Evolutionary conservation across 2,797 vertebrate genomes (phyloP), one percentile per base, ranked within the genome.

Genomic region (Sylvia borin): DNA sequence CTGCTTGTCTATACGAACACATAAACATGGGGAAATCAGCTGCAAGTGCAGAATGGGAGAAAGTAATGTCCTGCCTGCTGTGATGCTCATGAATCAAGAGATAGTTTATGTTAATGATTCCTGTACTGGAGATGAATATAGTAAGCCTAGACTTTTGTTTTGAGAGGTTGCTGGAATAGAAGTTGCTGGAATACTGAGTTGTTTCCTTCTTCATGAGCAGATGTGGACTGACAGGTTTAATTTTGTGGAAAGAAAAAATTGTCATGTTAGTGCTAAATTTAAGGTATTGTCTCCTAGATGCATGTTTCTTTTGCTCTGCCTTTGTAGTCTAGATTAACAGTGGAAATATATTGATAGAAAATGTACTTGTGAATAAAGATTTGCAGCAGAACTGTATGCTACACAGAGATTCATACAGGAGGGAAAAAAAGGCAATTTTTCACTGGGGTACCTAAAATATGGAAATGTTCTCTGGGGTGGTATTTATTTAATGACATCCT

Each of bases 1-100:
- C 27, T 80, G 1, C 24, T 55, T 43, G n/a, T 61, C 42, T 88
- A 1, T 47, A 51, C 0, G 0, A 75, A 34, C 19, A 72, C 38
- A 14, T 38, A 55, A 74, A 66, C 25, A 5, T 51, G 48, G 60
- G 50, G 84, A 87, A 93, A 72, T 43, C 78, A 93, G 24, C 62
- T 55, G 29, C 42, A 54, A 66, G 60, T 78, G 50, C 68, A 48
- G 53, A 62, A 25, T 8, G 40, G 58, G 36, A 54, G 43, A 90
- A 73, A 38, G 42, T 31, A 74, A 68, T 67, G 50, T 71, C 55
- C 67, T 74, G 15, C 75, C 95, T 93, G 76, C 76, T 94, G 78
- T 78, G 85, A 58, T 92, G 58, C 26, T 95, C 48, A 48, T 90
- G 76, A 96, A 85, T 93, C n/a, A 32, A 61, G 54, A 80, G 72